Base-by-base conservation (phyloP, 2,888 invertebrate genomes). In the Mesochorus sp. region DNA sequence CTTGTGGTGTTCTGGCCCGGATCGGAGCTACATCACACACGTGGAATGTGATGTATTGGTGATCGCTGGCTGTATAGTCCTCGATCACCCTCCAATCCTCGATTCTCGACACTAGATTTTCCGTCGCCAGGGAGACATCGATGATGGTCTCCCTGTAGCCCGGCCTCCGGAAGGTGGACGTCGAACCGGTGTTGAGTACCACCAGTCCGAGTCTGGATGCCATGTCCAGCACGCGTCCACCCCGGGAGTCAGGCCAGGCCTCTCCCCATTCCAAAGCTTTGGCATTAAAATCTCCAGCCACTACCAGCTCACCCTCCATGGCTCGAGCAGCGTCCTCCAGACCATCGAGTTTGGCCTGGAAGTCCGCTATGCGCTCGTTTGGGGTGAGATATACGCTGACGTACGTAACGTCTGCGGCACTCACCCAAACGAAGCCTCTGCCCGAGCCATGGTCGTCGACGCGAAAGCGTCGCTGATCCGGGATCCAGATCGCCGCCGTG, bases 11-110 rank as follows among this genome's bases (percentile, higher is more conserved):
- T n/a, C n/a, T n/a, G n/a, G n/a, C n/a, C n/a, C n/a, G n/a, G n/a
- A n/a, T n/a, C n/a, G n/a, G n/a, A n/a, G n/a, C n/a, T n/a, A n/a
- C n/a, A n/a, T n/a, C n/a, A n/a, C n/a, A n/a, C n/a, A n/a, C n/a
- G n/a, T n/a, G 28, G 34, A 68, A 61, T 5, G 10, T 44, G 34
- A 80, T 82, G 31, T 75, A 82, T 12, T 82, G 68, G 57, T 82
- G 82, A 64, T 82, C 82, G 47, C 81, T 82, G 21, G 49, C 81
- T 6, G 72, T 81, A 31, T 21, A 82, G 71, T 28, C 72, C 53
- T 59, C 80, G 67, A 61, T 64, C 66, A 51, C 59, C 67, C 17
- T 17, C 70, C 31, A 83, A 17, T 28, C 72, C 53, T 26, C 24
- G 12, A 4, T n/a, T 6, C 62, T n/a, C n/a, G 66, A 4, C 17